A percentile compares a stretch with the other conserved stretches of the same genome.
Conservation (phyloP, 2,888 invertebrate genomes). For the Cryptosula pallasiana region DNA sequence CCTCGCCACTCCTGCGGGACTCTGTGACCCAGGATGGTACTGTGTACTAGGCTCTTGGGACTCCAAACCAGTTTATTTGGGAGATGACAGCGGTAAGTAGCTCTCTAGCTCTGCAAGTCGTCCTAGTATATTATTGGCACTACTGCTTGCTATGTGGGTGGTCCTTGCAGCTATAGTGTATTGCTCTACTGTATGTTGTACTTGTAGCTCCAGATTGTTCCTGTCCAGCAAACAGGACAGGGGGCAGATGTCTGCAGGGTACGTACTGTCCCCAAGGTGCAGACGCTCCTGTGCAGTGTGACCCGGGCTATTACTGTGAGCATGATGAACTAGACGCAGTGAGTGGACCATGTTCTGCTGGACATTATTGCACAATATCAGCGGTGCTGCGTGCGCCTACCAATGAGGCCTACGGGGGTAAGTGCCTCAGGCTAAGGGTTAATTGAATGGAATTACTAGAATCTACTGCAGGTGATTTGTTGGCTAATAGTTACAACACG, state of each 20-base stretch:
- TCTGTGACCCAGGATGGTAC: constrained; percentile 38
- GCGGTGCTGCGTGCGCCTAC: constrained; percentile 41
- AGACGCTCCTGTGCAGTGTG: constrained; percentile 33
- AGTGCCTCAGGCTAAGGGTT: not conserved
- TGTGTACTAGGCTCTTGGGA: constrained; percentile 44
- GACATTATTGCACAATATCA: constrained; percentile 36
- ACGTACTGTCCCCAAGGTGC: constrained; percentile 46
- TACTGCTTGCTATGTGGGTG: too few relatives aligned
- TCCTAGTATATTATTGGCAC: too few relatives aligned
- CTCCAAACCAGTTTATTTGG: constrained; percentile 35
- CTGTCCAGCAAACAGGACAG: constrained; percentile 40
- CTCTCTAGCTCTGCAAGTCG: not conserved
- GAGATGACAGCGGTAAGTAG: constrained; percentile 34
- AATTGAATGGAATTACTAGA: too few relatives aligned
- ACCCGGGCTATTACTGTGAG: constrained; percentile 44
- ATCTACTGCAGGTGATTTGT: too few relatives aligned
- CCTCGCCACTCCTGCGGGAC: constrained; percentile 2
- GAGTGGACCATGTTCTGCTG: constrained; percentile 36
- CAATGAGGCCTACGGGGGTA: constrained; percentile 37
- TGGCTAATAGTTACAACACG: too few relatives aligned
- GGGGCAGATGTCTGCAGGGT: constrained; percentile 43
- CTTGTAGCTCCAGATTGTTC: constrained; percentile 31
- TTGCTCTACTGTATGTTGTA: not conserved
- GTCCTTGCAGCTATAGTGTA: not conserved
- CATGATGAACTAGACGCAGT: constrained; percentile 36